Evolutionary conservation across 2,888 invertebrate genomes (phyloP), one percentile per base, ranked within the genome.

Genomic region (Melieria omissa): DNA sequence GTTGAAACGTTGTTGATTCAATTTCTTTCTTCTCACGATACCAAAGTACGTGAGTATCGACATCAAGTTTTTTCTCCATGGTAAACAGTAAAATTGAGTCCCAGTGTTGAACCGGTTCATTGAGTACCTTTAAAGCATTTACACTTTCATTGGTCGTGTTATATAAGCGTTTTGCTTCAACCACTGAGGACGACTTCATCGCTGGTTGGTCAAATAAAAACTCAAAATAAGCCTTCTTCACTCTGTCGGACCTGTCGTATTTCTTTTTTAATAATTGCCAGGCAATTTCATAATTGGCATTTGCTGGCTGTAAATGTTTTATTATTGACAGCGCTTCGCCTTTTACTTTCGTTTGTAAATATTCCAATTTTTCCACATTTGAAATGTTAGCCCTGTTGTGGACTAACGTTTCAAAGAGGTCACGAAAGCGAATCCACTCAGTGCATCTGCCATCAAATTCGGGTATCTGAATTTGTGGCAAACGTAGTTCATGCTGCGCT

Each of bases 61-160:
- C 14, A 12, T 76, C 73, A 9, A 75, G 65, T 57, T 76, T 76
- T 57, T 73, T 73, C 72, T 74, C 65, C 7, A 76, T 61, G 9
- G 42, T 64, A 57, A 68, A 74, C 10, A 73, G 41, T 42, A 73
- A 49, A 60, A 72, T 47, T 49, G 57, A 71, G 44, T 75, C 60
- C 72, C 73, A 75, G 6, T 72, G 66, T 16, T 69, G 41, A 1
- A 74, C 66, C n/a, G 72, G 69, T 9, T 71, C 73, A 16, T 63
- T 46, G 5, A 74, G 42, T 29, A 64, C 71, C 47, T 60, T 74
- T 14, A 75, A 49, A 7, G 72, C 75, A 69, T 73, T 73, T 42
- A 63, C 49, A 12, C 73, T 61, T 54, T 75, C 73, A 29, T 70
- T 66, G 0, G 52, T 71, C 45, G 67, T 73, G 47, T 71, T 67